phyloP scores from a whole-genome alignment of 2,113 vertebrate genomes.

The Zosterops pallidus region DNA sequence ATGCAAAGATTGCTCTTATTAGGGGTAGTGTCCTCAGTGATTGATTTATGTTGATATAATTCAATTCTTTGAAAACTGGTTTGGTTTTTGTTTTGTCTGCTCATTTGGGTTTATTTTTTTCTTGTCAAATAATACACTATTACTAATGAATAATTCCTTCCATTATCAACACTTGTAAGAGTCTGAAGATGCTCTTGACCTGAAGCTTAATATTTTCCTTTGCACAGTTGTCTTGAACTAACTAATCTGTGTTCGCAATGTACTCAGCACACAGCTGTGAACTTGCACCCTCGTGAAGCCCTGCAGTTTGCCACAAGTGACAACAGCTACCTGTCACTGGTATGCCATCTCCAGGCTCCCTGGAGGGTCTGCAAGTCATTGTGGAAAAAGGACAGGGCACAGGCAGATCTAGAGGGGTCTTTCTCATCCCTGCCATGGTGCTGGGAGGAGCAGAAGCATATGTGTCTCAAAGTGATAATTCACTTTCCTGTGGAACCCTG shows the following conservation, averaged over 20 bases:
- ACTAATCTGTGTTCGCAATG: neutral
- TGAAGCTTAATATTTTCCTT: neutral
- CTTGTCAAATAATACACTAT: neutral
- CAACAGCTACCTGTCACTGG: neutral
- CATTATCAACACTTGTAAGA: neutral
- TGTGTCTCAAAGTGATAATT: neutral
- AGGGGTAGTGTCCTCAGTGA: neutral
- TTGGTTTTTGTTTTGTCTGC: neutral
- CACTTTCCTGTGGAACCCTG: neutral
- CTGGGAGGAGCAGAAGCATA: neutral
- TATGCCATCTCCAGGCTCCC: neutral
- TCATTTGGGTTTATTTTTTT: rapidly evolving
- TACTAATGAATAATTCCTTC: neutral
- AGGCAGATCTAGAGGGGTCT: neutral
- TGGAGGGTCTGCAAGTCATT: neutral
- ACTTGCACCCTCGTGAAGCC: neutral
- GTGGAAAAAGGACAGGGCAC: neutral
- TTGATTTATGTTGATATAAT: neutral
- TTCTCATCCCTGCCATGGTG: neutral
- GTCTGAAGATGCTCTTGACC: neutral
- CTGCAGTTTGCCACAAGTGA: neutral
- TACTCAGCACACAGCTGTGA: neutral
- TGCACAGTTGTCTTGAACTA: neutral
- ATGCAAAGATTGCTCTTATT: neutral
- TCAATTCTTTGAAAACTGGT: neutral